phyloP scores from a whole-genome alignment of 2,888 invertebrate genomes.

The Cremastinae sp. region DNA sequence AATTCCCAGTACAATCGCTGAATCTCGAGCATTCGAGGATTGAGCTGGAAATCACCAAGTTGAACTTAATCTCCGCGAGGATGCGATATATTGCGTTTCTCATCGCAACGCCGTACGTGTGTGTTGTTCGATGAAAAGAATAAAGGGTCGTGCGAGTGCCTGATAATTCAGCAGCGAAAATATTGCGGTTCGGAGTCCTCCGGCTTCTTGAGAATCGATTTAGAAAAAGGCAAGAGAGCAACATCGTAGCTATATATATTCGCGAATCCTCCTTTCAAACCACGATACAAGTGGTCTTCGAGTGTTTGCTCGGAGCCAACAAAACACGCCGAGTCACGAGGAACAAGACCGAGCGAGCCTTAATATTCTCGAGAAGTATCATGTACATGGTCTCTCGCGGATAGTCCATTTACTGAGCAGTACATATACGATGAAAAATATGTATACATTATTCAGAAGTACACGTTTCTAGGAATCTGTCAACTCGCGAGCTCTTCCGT shows the following conservation, averaged over 20 bases:
- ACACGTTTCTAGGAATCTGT: too few species aligned
- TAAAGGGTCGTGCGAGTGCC: too few species aligned
- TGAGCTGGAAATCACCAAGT: conserved; percentile 5
- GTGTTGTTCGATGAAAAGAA: too few species aligned
- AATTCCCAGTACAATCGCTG: not conserved
- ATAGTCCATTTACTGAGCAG: not conserved
- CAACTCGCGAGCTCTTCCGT: too few species aligned
- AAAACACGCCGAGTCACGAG: not conserved
- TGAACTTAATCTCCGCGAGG: conserved; percentile 34
- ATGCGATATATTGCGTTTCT: conserved; percentile 14
- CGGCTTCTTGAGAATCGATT: too few species aligned
- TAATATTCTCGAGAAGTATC: not conserved
- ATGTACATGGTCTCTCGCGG: not conserved
- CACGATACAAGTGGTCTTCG: conserved; percentile 20
- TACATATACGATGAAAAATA: not conserved
- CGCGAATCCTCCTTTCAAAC: not conserved
- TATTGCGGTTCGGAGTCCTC: too few species aligned
- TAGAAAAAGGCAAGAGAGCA: not conserved
- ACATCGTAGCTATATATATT: too few species aligned
- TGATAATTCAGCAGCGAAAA: too few species aligned
- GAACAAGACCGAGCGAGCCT: not conserved
- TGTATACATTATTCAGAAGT: not conserved
- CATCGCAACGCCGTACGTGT: too few species aligned
- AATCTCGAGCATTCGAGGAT: conserved; percentile 7
- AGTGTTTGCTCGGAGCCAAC: conserved; percentile 13